A percentile compares a stretch with the other conserved stretches of the same genome.
These are phyloP conservation scores for Megatriorchis doriae DNA, from an alignment of 2,113 vertebrate genomes.

Conservation along the genomic window DNA sequence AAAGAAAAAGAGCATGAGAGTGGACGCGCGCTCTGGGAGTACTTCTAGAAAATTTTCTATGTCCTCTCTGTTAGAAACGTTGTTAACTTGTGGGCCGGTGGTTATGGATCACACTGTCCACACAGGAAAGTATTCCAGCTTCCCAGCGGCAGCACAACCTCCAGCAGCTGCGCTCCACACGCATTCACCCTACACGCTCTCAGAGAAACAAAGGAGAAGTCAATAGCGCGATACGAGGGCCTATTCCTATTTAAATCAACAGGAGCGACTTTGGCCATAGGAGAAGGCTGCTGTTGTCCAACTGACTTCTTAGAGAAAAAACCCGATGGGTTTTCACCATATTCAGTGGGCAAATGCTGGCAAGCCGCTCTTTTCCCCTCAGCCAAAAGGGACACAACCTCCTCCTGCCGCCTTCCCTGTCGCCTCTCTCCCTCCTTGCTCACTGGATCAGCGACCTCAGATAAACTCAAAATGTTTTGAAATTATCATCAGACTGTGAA, in stretches of 20 bases:
- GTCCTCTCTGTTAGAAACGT: accelerated
- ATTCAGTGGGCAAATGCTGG: not conserved
- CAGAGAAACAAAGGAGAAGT: slow-evolving; percentile 27
- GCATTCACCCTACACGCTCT: not conserved
- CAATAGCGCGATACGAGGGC: not conserved
- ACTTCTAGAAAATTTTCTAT: not conserved
- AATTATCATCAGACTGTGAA: slow-evolving; percentile 53
- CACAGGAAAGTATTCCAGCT: not conserved
- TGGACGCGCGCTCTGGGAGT: accelerated
- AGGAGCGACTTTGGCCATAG: not conserved
- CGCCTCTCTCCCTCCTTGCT: not conserved
- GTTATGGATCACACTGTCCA: not conserved
- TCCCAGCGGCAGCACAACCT: not conserved
- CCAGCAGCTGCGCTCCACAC: not conserved
- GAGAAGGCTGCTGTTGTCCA: slow-evolving; percentile 1
- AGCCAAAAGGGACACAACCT: not conserved
- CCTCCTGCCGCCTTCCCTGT: not conserved
- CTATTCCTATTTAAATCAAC: not conserved
- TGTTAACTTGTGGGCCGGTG: not conserved
- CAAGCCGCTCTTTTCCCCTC: not conserved
- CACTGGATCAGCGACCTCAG: not conserved
- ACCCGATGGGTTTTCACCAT: not conserved
- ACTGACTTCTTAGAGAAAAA: not conserved
- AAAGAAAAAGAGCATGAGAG: not conserved
- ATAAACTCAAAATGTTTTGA: slow-evolving; percentile 21